Base-by-base conservation (phyloP, 2,113 vertebrate genomes). In the Tauraco erythrolophus region DNA sequence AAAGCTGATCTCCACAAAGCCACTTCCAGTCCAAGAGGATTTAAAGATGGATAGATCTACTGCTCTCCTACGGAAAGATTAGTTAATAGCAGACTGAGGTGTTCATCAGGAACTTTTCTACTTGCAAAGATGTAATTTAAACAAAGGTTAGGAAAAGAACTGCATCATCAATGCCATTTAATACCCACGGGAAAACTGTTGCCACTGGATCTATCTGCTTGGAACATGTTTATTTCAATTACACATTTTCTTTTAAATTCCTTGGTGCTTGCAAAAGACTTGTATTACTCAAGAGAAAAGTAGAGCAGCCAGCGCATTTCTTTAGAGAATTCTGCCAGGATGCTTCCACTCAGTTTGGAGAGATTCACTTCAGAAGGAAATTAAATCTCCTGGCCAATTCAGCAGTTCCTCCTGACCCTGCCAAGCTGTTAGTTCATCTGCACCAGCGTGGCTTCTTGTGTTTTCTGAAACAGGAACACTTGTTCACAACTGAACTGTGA, bases 341-440 rank as follows among this genome's bases (percentile, higher is more conserved):
- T 10, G 54, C 35, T 75, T 77, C 79, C 31, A 31, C 50, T 64
- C 24, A 1, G 1, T 33, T 51, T 27, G 75, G 88, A 94, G 72
- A 93, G 81, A 94, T 43, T 45, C n/a, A 70, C 81, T 71, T 54
- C 90, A 92, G 65, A 66, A 50, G 46, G 77, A 91, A 84, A 89
- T 51, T 11, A 31, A 51, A 66, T 22, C 70, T 87, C 74, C 76
- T 35, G 69, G n/a, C 58, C 76, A 88, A 19, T 17, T 37, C 74
- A 75, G 66, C 43, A 82, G 61, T 2, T 78, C 18, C 68, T 76
- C 70, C 76, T 50, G 43, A 46, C 30, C 69, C 41, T 72, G 62
- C 79, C 85, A 90, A 78, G 54, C 76, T 43, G 41, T 11, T 83
- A 91, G 25, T 16, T 61, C 30, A 33, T 13, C 41, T 10, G 19